A percentile compares a stretch with the other conserved stretches of the same genome.
These are phyloP conservation scores for Colossoma macropomum DNA, from an alignment of 2,113 vertebrate genomes.

Conservation along the genomic window DNA sequence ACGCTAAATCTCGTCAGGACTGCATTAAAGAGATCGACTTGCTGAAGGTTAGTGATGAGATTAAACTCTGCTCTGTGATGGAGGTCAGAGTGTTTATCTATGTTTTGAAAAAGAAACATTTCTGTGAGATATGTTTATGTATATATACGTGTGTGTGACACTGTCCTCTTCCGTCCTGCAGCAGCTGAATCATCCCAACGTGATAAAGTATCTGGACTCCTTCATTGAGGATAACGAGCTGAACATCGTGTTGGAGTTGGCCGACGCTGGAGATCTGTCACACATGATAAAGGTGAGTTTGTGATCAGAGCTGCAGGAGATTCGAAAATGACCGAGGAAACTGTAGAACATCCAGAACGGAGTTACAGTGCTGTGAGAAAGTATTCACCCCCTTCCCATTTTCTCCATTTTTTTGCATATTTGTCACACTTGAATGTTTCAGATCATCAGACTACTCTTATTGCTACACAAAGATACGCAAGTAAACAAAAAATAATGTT, in stretches of 20 bases:
- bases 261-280: constrained; percentile 95
- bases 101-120: neutral
- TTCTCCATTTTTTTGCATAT: no score
- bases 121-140: neutral
- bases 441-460: no score
- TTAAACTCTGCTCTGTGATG: neutral
- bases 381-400: no score
- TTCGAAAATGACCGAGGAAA: no score
- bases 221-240: constrained; percentile 98
- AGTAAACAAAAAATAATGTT: no score
- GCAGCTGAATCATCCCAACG: constrained; percentile 98
- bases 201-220: constrained; percentile 96
- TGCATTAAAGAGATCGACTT: constrained; percentile 95
- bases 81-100: neutral
- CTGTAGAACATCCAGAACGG: no score
- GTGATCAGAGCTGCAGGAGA: no score
- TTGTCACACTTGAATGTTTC: no score
- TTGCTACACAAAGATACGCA: no score
- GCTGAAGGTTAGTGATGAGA: constrained; percentile 82
- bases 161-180: constrained; percentile 61
- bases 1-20: constrained; percentile 91
- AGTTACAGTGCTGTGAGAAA: no score
- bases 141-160: neutral
- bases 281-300: constrained; percentile 94
- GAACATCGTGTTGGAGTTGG: constrained; percentile 96